Conservation (phyloP, 2,797 vertebrate genomes). For the Pipistrellus pygmaeus region DNA sequence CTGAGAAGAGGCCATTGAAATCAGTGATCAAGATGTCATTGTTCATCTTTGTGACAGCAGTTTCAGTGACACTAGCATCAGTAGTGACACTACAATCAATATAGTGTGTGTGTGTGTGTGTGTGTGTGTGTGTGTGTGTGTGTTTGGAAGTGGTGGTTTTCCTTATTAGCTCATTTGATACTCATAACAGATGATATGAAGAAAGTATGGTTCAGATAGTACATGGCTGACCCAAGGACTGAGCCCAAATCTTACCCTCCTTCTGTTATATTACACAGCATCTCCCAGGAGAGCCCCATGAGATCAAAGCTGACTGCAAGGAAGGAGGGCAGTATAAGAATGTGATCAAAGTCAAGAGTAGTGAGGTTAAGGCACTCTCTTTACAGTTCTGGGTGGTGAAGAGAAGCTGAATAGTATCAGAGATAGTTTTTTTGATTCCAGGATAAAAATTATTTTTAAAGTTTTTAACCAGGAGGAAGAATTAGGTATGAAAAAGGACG, state of each 20-base stretch:
- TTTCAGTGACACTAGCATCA: not conserved
- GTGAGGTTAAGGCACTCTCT: not conserved
- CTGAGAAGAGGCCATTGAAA: not conserved
- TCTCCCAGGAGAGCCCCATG: not conserved
- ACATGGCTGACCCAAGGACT: not conserved
- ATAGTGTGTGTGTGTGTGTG: not conserved
- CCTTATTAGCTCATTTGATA: not conserved
- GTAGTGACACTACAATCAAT: not conserved
- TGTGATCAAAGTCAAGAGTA: not conserved
- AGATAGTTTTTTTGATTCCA: not conserved
- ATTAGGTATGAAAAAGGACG: not conserved
- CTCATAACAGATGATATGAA: not conserved
- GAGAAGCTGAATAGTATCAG: not conserved
- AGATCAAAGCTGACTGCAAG: not conserved
- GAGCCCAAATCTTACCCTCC: not conserved
- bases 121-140: too few species aligned
- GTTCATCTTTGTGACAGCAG: not conserved
- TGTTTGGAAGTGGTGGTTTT: not conserved
- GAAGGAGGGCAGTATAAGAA: not conserved
- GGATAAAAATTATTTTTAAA: not conserved
- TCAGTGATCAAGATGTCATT: not conserved
- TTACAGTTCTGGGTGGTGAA: not conserved
- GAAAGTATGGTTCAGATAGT: not conserved
- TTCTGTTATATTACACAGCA: not conserved
- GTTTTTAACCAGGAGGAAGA: not conserved